These are phyloP conservation scores for Falco biarmicus DNA, from an alignment of 2,797 vertebrate species.

Conservation along the genomic window DNA sequence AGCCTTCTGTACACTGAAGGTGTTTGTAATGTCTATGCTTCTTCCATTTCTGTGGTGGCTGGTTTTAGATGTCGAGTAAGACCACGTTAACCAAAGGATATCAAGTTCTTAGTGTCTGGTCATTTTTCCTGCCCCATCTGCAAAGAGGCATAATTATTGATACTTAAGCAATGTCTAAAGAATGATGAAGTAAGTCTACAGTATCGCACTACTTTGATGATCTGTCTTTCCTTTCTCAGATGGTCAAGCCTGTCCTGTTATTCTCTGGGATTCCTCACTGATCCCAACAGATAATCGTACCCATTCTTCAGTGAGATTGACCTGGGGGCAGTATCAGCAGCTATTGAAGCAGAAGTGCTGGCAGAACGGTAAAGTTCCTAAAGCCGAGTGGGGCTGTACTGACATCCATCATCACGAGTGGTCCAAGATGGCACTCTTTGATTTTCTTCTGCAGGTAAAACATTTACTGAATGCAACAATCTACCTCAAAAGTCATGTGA, in stretches of 20 bases:
- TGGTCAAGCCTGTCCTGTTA: conserved; percentile 83
- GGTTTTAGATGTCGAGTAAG: conserved; percentile 58
- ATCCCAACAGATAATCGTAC: conserved; percentile 79
- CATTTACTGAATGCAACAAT: neutral
- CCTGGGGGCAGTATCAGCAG: conserved; percentile 89
- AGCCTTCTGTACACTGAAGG: neutral
- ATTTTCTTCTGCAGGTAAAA: conserved; percentile 94
- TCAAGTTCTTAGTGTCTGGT: conserved; percentile 12
- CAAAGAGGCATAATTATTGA: neutral
- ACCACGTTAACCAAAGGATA: conserved; percentile 17
- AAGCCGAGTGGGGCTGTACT: conserved; percentile 85
- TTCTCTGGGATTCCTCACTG: conserved; percentile 89
- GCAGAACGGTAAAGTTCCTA: conserved; percentile 85
- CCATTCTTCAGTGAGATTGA: conserved; percentile 81
- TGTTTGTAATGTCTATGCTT: conserved; percentile 43
- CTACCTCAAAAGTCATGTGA: neutral
- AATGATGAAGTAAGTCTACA: neutral
- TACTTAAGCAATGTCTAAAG: neutral
- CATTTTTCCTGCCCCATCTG: conserved; percentile 17
- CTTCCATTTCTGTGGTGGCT: conserved; percentile 38
- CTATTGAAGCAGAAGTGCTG: conserved; percentile 90
- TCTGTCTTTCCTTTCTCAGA: conserved; percentile 73
- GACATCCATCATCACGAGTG: conserved; percentile 91
- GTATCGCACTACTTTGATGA: neutral
- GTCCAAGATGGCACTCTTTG: conserved; percentile 94